Base-by-base conservation (phyloP, 2,113 vertebrate genomes). In the Calyptommatus sinebrachiatus region DNA sequence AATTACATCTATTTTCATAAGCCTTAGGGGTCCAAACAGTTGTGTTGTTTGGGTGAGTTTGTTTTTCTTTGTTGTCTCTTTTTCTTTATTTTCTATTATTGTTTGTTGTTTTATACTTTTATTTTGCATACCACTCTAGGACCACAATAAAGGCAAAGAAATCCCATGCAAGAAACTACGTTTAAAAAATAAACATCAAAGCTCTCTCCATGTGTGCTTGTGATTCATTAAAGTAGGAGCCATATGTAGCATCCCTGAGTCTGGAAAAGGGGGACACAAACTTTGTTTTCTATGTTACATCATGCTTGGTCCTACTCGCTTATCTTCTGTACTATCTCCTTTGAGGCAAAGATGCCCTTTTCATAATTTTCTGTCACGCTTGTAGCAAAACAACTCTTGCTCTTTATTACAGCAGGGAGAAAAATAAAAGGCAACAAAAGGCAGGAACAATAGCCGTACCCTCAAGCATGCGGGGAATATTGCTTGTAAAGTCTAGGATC, bases 341-440 rank as follows among this genome's bases (percentile, higher is more conserved):
- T 83, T 60, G 46, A 69, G 53, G 63, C 50, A 68, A 61, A 78
- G 71, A 48, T 46, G 22, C 31, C 35, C 24, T 53, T 22, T 73
- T 48, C 71, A 73, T 78, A 78, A 22, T 22, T 62, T 50, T 70
- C 24, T 50, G 2, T 57, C 29, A 28, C 16, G 7, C 6, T 53
- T 29, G 61, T 62, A 63, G 71, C 41, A 62, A 50, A 83, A 73
- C 62, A 31, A 75, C 82, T 86, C 50, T 73, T 67, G 89, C 79
- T 74, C 57, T 73, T 63, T 41, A 75, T 87, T 82, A 71, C 41
- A 46, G 41, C 61, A 61, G 9, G 78, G 20, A 21, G 48, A 72
- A 80, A 5, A 12, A 84, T 20, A 57, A 76, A 72, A 61, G 8
- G 72, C 24, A 48, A 81, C n/a, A 77, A 63, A 86, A 85, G 69